A percentile compares a stretch with the other conserved stretches of the same genome.
Conservation (phyloP, 23 tunicate species). For the Halocynthia aurantium region DNA sequence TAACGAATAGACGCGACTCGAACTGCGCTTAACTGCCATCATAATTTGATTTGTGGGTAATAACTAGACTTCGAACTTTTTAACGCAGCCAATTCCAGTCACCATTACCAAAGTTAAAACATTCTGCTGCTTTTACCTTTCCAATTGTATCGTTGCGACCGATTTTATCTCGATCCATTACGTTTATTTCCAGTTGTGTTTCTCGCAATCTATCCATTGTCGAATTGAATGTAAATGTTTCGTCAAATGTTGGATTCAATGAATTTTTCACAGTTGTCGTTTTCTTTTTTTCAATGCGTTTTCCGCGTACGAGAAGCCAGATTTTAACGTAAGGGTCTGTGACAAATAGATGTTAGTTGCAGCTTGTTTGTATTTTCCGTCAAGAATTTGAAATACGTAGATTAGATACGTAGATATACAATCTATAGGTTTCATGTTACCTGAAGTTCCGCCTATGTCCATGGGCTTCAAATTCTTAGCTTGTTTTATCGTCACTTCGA, state of each 20-base stretch:
- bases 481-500: constrained; percentile 64
- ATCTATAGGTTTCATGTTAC: constrained; percentile 10
- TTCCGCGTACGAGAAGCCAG: constrained; percentile 76
- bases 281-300: constrained; percentile 84
- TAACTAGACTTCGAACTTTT: no score
- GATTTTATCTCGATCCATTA: constrained; percentile 88
- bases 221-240: constrained; percentile 60
- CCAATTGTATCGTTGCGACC: constrained; percentile 98
- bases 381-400: no score
- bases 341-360: neutral
- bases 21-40: no score
- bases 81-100: no score
- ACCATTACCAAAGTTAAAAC: no score
- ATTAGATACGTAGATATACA: no score
- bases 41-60: no score
- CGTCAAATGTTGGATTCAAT: constrained; percentile 73
- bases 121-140: constrained; percentile 38
- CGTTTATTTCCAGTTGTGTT: constrained; percentile 85
- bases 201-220: constrained; percentile 86
- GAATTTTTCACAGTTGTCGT: constrained; percentile 56
- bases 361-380: no score
- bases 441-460: constrained; percentile 97
- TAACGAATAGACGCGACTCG: no score
- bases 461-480: constrained; percentile 86
- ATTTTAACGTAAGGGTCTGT: constrained; percentile 93